Base-by-base conservation (phyloP, 2,888 invertebrate species). In the Apamea epomidion region DNA sequence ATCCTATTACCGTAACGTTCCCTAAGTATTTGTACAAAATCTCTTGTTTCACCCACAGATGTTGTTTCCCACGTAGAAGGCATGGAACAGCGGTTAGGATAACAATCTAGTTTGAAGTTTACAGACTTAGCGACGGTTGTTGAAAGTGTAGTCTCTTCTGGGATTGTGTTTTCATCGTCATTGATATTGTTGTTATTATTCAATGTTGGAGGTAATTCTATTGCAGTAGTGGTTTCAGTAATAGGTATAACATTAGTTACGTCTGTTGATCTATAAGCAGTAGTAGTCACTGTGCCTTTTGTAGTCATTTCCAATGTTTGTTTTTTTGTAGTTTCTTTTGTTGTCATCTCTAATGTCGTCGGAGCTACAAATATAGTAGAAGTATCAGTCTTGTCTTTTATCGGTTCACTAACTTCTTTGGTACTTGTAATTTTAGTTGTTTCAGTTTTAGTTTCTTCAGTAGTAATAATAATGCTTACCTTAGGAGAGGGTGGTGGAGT, bases 61-160 rank as follows among this genome's bases (percentile, higher is more conserved):
- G 97, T 96, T 0, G 96, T 96, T 81, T 95, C 95, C 97, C 97
- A 97, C 2, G 94, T 94, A 1, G 77, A 72, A 1, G 96, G 96
- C 62, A 91, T 82, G n/a, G 92, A 82, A 75, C 96, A 97, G 48
- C 92, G 82, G 69, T 92, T 83, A 3, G 93, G 92, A 87, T 92
- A 93, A 45, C 79, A 84, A n/a, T n/a, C 32, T 21, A 1, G 14
- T 16, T 51, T 62, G 0, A 0, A 2, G 3, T 12, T 54, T 32
- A 14, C 1, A 32, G 18, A 16, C 4, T 25, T 37, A 54, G 37
- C 1, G 1, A 45, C 2, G 2, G 6, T 85, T 5, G 21, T 65
- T 54, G 16, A 1, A 29, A n/a, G 37, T 29, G 18, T 64, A 29
- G 64, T 71, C 18, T 65, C 54, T 74, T 32, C 54, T 54, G 65